Evolutionary conservation across 2,113 vertebrate genomes (phyloP), one percentile per base, ranked within the genome.

Genomic region (Menura novaehollandiae): DNA sequence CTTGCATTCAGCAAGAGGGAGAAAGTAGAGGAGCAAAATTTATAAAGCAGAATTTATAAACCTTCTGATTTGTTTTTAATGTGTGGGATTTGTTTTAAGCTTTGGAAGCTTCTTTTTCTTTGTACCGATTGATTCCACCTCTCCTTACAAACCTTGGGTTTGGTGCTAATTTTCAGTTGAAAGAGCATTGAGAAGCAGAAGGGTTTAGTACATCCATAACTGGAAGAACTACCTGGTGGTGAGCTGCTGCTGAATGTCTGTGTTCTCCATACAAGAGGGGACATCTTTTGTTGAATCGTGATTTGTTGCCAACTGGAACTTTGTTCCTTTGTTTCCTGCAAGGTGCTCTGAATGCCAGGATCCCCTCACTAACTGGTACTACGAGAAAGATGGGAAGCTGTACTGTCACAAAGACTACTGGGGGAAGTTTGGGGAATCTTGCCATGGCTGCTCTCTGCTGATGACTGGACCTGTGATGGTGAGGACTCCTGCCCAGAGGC

Each of bases 391-490:
- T 2, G 99, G 99, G 47, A 99, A 99, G 93, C 98, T 99, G 52
- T 99, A 99, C 97, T 99, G 99, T 93, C 98, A 98, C 95, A 99
- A 98, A 90, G 99, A 99, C 98, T 99, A 99, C 98, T 99, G 99
- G 98, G 98, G 98, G 96, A 99, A 99, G 92, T 99, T 99, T 91
- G 99, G 99, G 56, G 99, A 99, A 89, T 98, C 98, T 84, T 99
- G 99, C 96, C 99, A 99, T 3, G 99, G 99, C 43, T 99, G 99
- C 97, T 99, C 99, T 74, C 98, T 99, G 94, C 98, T 99, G 69
- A 99, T 99, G 99, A 99, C 99, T 24, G 99, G 99, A 76, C 99
- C 99, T 17, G 98, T 98, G 33, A 99, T 99, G 99, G 99, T 99
- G 95, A 98, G 97, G 49, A 39, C 46, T 91, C 32, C 43, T 75